Conservation (phyloP, 2,797 vertebrate genomes). For the Coregonus sp. region DNA sequence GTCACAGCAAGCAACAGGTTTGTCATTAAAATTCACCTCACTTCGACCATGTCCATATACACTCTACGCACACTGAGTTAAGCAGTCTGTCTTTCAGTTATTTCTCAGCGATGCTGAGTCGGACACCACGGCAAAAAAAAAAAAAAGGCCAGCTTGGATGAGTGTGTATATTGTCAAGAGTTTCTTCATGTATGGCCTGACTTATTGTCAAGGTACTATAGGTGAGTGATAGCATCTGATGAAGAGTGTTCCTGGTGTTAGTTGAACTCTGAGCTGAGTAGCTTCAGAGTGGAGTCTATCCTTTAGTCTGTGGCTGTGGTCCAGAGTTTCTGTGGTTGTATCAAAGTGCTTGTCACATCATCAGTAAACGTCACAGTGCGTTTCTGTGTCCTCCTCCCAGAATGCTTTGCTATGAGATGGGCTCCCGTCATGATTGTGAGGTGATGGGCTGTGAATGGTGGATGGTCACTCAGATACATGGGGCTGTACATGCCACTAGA, state of each 20-base stretch:
- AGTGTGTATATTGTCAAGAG: conserved; percentile 55
- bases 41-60: conserved; percentile 78
- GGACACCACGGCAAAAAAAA: conserved; percentile 51
- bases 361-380: conserved; percentile 39
- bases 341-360: conserved; percentile 68
- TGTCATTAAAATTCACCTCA: conserved; percentile 65
- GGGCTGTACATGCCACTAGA: conserved; percentile 52
- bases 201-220: conserved; percentile 3
- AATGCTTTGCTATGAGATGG: conserved; percentile 29
- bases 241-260: conserved; percentile 24
- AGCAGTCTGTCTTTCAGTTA: conserved; percentile 86
- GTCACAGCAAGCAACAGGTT: conserved; percentile 90
- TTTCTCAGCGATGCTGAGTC: conserved; percentile 78
- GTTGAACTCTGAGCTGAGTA: conserved; percentile 51
- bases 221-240: background rate
- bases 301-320: conserved; percentile 57
- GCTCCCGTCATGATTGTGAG: background rate
- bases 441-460: background rate
- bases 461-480: conserved; percentile 30
- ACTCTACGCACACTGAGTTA: conserved; percentile 79
- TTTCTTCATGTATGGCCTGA: conserved; percentile 42
- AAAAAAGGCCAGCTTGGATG: conserved; percentile 82
- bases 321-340: conserved; percentile 52
- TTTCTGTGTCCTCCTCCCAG: conserved; percentile 19
- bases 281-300: conserved; percentile 28